A percentile compares a stretch with the other conserved stretches of the same genome.
phyloP scores from a whole-genome alignment of 2,797 vertebrate species.

The Microtus obscurus region DNA sequence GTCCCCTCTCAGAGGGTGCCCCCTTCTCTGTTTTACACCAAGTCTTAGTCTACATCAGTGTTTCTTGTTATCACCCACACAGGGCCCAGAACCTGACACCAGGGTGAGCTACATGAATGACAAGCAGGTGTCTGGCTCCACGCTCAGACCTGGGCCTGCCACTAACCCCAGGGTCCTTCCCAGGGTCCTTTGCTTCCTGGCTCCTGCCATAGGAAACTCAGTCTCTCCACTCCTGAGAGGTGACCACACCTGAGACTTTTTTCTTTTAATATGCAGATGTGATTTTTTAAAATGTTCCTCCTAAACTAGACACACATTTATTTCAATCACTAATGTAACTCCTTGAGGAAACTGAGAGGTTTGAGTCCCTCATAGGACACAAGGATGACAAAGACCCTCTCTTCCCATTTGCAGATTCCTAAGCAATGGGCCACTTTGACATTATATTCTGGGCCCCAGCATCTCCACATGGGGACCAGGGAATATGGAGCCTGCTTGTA shows the following conservation, averaged over 20 bases:
- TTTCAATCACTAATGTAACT: slow-evolving; percentile 12
- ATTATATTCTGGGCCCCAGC: background rate
- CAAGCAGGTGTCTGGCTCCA: background rate
- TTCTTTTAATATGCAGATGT: background rate
- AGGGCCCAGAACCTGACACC: background rate
- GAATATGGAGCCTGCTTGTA: background rate
- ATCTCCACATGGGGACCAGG: background rate
- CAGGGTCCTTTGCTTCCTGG: background rate
- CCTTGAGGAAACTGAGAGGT: background rate
- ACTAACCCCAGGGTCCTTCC: background rate
- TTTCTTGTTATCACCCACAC: background rate
- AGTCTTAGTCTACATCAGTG: background rate
- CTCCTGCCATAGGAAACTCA: background rate
- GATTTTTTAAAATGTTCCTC: background rate
- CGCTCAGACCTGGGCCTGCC: background rate
- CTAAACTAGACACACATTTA: background rate
- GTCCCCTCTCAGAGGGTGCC: background rate
- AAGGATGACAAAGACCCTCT: background rate
- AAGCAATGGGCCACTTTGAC: background rate
- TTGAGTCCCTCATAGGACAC: background rate
- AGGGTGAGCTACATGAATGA: background rate
- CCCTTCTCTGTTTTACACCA: background rate
- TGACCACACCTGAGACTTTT: background rate
- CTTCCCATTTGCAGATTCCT: background rate
- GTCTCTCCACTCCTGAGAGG: background rate